Percentiles rank a stretch among this genome's conserved stretches.
Evolutionary conservation across 1,140 invertebrate species (phyloP).

Genomic region (Luehdorfia chinensis): DNA sequence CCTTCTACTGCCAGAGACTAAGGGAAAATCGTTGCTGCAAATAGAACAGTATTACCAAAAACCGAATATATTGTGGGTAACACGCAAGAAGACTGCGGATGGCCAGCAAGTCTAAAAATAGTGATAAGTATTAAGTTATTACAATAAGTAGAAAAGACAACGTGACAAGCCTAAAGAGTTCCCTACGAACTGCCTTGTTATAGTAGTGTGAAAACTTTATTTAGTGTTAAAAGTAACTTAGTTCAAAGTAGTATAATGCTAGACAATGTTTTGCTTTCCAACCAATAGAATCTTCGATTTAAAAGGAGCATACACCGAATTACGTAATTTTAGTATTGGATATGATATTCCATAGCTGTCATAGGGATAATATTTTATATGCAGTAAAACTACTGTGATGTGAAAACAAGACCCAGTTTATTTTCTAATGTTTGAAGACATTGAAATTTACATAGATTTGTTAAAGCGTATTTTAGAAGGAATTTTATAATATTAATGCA

Average conservation of each 20-base stretch:
- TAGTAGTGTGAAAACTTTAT: background rate
- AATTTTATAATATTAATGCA: background rate
- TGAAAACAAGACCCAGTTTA: background rate
- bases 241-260: conserved; percentile 2
- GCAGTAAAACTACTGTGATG: conserved; percentile 3
- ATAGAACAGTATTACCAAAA: conserved; percentile 88
- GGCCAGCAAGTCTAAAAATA: conserved; percentile 42
- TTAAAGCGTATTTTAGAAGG: conserved; percentile 4
- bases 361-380: background rate
- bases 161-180: background rate
- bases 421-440: conserved; percentile 8
- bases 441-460: background rate
- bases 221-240: background rate
- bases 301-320: background rate
- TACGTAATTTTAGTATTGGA: background rate
- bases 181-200: background rate
- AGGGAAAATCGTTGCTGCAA: conserved; percentile 85
- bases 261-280: background rate
- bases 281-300: background rate
- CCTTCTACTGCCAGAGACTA: conserved; percentile 89
- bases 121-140: conserved; percentile 24
- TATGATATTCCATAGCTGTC: too few species aligned
- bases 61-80: conserved; percentile 81
- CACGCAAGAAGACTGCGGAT: conserved; percentile 51
- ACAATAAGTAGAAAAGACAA: conserved; percentile 15